Evolutionary conservation across 1,140 invertebrate species (phyloP).

Genomic region (Oedothorax gibbosus): DNA sequence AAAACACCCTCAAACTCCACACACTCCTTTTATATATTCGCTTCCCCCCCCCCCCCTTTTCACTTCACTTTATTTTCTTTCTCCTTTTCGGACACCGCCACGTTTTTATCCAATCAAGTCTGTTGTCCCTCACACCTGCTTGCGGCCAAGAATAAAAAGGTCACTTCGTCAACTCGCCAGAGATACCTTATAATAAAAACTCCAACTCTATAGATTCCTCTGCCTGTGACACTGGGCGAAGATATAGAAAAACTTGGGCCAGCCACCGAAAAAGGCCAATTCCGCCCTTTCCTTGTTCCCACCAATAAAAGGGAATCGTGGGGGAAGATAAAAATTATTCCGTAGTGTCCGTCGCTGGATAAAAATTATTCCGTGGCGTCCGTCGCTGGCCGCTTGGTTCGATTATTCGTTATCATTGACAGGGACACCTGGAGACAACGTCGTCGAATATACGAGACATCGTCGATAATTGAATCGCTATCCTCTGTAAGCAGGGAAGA

Average conservation of each 20-base stretch:
- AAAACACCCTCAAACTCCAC: neutral
- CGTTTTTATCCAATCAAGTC: conserved; percentile 60
- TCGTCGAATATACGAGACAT: conserved; percentile 59
- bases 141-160: conserved; percentile 58
- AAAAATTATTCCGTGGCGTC: conserved; percentile 16
- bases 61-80: conserved; percentile 46
- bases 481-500: conserved; percentile 41
- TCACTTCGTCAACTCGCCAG: conserved; percentile 53
- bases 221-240: conserved; percentile 45
- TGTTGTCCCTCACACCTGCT: conserved; percentile 59
- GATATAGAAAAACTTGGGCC: conserved; percentile 15
- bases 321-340: conserved; percentile 5
- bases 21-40: conserved; percentile 20
- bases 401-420: conserved; percentile 56
- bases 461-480: conserved; percentile 57
- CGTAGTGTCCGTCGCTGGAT: conserved; percentile 24
- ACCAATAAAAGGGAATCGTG: conserved; percentile 52
- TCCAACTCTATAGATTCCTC: conserved; percentile 21
- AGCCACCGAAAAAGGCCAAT: conserved; percentile 24
- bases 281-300: conserved; percentile 57
- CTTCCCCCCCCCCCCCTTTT: conserved; percentile 3
- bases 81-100: conserved; percentile 48
- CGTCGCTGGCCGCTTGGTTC: conserved; percentile 19
- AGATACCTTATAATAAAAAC: conserved; percentile 32
- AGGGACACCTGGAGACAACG: conserved; percentile 59